Base-by-base conservation (phyloP, 2,113 vertebrate species). In the Aix galericulata region DNA sequence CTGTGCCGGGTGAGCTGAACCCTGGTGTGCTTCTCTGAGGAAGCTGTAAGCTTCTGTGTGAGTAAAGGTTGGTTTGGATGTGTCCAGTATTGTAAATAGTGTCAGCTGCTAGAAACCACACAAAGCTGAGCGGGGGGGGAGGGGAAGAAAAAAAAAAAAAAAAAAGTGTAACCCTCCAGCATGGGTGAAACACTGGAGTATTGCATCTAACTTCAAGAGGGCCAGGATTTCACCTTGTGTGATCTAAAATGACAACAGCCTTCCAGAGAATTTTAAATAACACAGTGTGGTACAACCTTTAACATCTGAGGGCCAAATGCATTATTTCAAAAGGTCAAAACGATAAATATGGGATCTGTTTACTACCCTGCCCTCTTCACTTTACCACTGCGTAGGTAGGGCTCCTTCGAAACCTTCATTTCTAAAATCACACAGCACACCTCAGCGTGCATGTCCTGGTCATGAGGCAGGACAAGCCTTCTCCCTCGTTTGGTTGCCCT, bases 251-350 rank as follows among this genome's bases (percentile, higher is more conserved):
- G 40, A 64, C 22, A 72, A 46, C 81, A 59, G 13, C 13, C 46
- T 86, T 93, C 34, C 17, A 63, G 67, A 83, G 36, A 8, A 48
- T 95, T 95, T 88, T 50, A n/a, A 91, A 71, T 42, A 88, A 52
- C 10, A 90, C 25, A 88, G 0, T 48, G 63, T 73, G 83, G 88
- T 17, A 32, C 73, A 91, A 72, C 29, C 56, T 78, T 91, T 68
- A 72, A 69, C 53, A 83, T 59, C 46, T 4, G 5, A 90, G 23
- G 62, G 56, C 48, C 48, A 86, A 93, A 60, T 25, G 64, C 0
- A 0, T 76, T 72, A 40, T 78, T 88, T 59, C 60, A 62, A 83
- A 92, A 92, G 53, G 90, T 86, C 66, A 82, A 89, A 93, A 88
- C 86, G 86, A 63, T 68, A 86, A 89, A 92, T 75, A n/a, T 11